Conservation (phyloP, 1,140 invertebrate species). For the Helicoverpa zea region DNA sequence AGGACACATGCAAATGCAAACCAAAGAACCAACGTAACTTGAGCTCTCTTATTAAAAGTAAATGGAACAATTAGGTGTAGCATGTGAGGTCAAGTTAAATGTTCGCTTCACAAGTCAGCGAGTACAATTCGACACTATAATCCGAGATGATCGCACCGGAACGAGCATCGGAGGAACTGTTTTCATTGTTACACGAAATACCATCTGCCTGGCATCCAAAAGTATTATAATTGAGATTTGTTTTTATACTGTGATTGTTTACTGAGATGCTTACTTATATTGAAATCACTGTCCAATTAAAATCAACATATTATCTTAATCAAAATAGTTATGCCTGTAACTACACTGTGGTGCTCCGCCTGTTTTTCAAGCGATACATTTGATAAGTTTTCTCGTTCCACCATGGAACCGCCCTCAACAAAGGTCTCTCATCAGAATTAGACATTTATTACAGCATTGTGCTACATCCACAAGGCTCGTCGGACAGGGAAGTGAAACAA, state of each 20-base stretch:
- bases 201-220: not conserved
- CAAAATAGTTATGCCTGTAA: no score
- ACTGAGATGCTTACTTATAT: not conserved
- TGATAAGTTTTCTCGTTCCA: slow-evolving; percentile 18
- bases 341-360: no score
- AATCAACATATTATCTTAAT: no score
- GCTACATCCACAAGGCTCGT: slow-evolving; percentile 70
- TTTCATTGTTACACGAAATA: slow-evolving; percentile 60
- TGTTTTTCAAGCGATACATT: not conserved
- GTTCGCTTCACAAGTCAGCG: slow-evolving; percentile 65
- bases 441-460: slow-evolving; percentile 80
- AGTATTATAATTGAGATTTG: not conserved
- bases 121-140: slow-evolving; percentile 75
- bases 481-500: slow-evolving; percentile 78
- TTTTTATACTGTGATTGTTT: no score
- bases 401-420: slow-evolving; percentile 57
- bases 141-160: slow-evolving; percentile 75
- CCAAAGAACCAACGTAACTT: slow-evolving; percentile 58
- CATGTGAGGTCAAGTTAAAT: slow-evolving; percentile 57
- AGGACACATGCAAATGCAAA: slow-evolving; percentile 71
- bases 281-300: no score
- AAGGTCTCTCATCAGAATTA: slow-evolving; percentile 75
- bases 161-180: slow-evolving; percentile 66
- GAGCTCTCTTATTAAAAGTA: slow-evolving; percentile 47
- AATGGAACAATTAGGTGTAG: slow-evolving; percentile 30